A percentile compares a stretch with the other conserved stretches of the same genome.
Evolutionary conservation across 2,888 invertebrate genomes (phyloP).

Genomic region (Fissipunctia ypsillon): DNA sequence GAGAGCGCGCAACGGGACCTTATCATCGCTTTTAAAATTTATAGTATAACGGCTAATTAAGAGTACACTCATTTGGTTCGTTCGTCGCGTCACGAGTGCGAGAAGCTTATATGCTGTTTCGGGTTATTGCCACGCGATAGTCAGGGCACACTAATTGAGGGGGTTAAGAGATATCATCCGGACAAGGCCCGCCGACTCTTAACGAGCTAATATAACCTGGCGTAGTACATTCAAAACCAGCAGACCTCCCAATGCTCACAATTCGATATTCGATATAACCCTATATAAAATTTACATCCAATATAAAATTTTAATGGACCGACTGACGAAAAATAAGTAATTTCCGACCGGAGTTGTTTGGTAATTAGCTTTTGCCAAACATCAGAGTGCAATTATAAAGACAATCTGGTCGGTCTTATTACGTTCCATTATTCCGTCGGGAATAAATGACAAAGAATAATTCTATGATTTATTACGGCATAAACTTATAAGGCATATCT

Average conservation of each 20-base stretch:
- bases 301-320: slow-evolving; percentile 56
- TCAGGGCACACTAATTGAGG: slow-evolving; percentile 83
- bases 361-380: slow-evolving; percentile 55
- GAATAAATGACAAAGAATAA: slow-evolving; percentile 58
- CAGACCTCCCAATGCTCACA: slow-evolving; percentile 62
- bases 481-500: slow-evolving; percentile 72
- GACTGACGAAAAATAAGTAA: slow-evolving; percentile 52
- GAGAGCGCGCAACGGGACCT: slow-evolving; percentile 81
- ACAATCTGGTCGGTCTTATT: slow-evolving; percentile 39
- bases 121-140: slow-evolving; percentile 81
- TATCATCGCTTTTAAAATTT: slow-evolving; percentile 87
- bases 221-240: slow-evolving; percentile 43
- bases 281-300: slow-evolving; percentile 51
- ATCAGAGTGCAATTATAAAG: slow-evolving; percentile 47
- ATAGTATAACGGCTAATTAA: slow-evolving; percentile 88
- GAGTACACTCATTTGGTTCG: slow-evolving; percentile 83
- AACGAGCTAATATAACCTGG: slow-evolving; percentile 80
- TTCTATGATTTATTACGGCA: slow-evolving; percentile 51
- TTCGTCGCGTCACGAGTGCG: slow-evolving; percentile 83
- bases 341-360: slow-evolving; percentile 47
- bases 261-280: slow-evolving; percentile 53
- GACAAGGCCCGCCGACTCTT: slow-evolving; percentile 77
- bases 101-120: slow-evolving; percentile 74
- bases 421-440: slow-evolving; percentile 33
- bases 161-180: slow-evolving; percentile 82